Evolutionary conservation across 2,113 vertebrate genomes (phyloP).

Genomic region (Macheiramphus alcinus): DNA sequence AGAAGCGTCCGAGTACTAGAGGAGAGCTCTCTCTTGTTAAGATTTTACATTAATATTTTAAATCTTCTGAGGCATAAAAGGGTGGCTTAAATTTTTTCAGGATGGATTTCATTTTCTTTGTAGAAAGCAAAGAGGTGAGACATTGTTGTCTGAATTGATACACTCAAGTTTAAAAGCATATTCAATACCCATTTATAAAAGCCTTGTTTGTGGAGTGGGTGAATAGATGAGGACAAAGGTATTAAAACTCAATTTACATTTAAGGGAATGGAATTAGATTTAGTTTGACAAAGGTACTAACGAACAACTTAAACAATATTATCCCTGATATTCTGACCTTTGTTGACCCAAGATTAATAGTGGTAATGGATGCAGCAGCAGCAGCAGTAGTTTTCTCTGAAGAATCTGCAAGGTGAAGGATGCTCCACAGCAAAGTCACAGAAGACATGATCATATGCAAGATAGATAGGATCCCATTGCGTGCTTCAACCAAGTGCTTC

Average conservation of each 20-base stretch:
- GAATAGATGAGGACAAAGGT: neutral
- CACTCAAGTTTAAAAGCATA: neutral
- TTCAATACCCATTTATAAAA: neutral
- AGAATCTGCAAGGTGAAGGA: slow-evolving; percentile 89
- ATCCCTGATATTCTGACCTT: slow-evolving; percentile 78
- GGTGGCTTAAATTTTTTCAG: neutral
- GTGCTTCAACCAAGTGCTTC: slow-evolving; percentile 93
- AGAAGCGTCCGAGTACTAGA: neutral
- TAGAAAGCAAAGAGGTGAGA: neutral
- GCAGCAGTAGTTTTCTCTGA: slow-evolving; percentile 85
- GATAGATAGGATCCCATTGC: slow-evolving; percentile 92
- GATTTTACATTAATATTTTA: neutral
- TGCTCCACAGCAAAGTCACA: slow-evolving; percentile 93
- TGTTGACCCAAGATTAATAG: slow-evolving; percentile 95
- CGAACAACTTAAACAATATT: neutral
- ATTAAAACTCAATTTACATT: neutral
- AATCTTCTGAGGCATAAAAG: neutral
- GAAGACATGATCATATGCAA: slow-evolving; percentile 98
- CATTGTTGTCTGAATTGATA: neutral
- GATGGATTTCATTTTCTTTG: neutral
- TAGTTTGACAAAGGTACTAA: neutral
- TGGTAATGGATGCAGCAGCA: slow-evolving; percentile 87
- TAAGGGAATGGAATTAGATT: neutral
- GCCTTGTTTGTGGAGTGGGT: neutral
- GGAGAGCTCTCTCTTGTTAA: neutral